These are phyloP conservation scores for Lasioglossum lativentre DNA, from an alignment of 2,888 invertebrate genomes.

Conservation along the genomic window DNA sequence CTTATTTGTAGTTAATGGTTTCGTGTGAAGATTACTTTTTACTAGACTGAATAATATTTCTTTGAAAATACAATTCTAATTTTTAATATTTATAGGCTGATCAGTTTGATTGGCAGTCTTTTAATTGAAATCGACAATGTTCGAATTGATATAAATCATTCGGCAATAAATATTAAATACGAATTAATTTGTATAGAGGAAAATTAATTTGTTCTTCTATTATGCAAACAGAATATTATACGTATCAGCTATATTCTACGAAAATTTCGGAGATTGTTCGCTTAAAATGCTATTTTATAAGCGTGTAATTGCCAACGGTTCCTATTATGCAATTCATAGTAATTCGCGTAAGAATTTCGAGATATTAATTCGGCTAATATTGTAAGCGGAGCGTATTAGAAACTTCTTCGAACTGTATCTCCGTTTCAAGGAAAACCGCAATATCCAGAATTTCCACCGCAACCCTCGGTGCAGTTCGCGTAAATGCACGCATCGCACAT, in stretches of 20 bases:
- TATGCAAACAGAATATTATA: neutral
- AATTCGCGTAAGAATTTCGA: neutral
- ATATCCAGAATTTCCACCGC: slow-evolving; percentile 31
- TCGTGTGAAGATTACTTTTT: no score
- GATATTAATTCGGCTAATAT: neutral
- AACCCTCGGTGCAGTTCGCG: neutral
- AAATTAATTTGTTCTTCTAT: neutral
- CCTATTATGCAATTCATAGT: neutral
- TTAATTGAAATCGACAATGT: neutral
- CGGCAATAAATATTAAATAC: neutral
- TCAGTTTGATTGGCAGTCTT: neutral
- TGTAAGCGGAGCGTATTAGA: neutral
- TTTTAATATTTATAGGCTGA: neutral
- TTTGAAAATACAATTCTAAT: neutral
- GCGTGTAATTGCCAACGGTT: neutral
- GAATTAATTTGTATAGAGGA: neutral
- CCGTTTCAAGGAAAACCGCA: slow-evolving; percentile 15
- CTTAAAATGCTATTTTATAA: neutral
- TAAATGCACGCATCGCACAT: slow-evolving; percentile 11
- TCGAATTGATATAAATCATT: neutral
- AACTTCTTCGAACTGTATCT: slow-evolving; percentile 7
- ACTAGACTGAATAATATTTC: no score
- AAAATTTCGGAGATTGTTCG: neutral
- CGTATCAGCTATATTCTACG: neutral
- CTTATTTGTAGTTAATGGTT: neutral